phyloP scores from a whole-genome alignment of 1,140 invertebrate genomes.

The Myzus persicae region DNA sequence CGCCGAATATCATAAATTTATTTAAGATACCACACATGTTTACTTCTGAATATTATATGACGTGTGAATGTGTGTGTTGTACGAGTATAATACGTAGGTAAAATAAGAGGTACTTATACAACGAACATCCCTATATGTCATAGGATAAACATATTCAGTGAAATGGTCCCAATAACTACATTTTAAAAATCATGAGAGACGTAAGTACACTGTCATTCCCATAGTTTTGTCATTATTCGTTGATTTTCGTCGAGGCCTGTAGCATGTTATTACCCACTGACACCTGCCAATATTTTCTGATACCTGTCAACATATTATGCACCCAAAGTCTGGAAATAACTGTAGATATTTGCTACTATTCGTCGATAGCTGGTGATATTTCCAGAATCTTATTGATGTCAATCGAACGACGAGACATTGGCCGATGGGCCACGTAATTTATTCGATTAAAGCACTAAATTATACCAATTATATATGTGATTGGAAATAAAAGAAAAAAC shows the following conservation, averaged over 20 bases:
- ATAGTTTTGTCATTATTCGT: neutral
- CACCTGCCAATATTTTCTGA: neutral
- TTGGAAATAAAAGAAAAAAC: neutral
- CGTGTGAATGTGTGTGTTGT: neutral
- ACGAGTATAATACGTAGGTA: neutral
- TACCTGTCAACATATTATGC: neutral
- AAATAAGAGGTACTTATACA: accelerated
- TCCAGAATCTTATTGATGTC: neutral
- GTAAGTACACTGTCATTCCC: neutral
- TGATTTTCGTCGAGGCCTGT: neutral
- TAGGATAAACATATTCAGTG: neutral
- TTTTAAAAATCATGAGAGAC: neutral
- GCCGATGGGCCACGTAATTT: neutral
- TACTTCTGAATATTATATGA: too few species aligned
- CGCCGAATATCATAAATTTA: too few species aligned
- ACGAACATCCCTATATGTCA: neutral
- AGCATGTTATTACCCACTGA: neutral
- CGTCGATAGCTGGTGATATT: neutral
- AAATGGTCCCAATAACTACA: neutral
- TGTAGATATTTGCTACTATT: too few species aligned
- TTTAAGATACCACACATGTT: too few species aligned
- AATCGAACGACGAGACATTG: neutral
- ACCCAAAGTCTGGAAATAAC: neutral
- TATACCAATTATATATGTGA: neutral
- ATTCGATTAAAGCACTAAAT: neutral